Conservation (phyloP, 2,113 vertebrate species). For the Pogonocichla stellata region DNA sequence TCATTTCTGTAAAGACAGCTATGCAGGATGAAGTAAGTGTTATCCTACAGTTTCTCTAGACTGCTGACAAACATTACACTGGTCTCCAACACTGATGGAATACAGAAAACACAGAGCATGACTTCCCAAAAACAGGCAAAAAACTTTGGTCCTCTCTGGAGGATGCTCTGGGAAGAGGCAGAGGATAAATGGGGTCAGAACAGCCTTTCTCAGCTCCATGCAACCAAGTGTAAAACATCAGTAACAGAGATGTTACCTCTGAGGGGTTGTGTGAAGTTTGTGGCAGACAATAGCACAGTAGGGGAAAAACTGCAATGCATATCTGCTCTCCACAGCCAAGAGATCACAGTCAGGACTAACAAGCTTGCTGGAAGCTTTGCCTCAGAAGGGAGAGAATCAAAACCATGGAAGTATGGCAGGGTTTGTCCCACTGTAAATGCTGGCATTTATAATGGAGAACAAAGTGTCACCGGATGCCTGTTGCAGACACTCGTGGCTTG, state of each 20-base stretch:
- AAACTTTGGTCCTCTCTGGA: background rate
- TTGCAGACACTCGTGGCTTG: background rate
- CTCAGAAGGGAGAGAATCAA: background rate
- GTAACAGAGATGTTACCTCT: background rate
- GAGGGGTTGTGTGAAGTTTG: background rate
- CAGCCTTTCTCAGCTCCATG: background rate
- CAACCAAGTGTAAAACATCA: background rate
- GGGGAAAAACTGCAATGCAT: background rate
- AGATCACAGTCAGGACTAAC: background rate
- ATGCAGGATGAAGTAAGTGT: conserved; percentile 33
- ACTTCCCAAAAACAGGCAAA: background rate
- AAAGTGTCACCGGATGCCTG: background rate
- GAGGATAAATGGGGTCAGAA: background rate
- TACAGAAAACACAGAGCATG: background rate
- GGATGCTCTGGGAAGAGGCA: background rate
- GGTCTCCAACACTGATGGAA: background rate
- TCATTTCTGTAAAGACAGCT: conserved; percentile 8
- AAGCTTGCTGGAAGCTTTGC: background rate
- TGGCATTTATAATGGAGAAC: background rate
- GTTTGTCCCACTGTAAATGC: background rate
- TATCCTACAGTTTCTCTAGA: background rate
- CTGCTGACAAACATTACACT: conserved; percentile 9
- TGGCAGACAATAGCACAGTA: background rate
- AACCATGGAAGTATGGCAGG: background rate
- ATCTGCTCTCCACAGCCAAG: background rate